phyloP scores from a whole-genome alignment of 2,113 vertebrate genomes.

The Sapayoa aenigma region DNA sequence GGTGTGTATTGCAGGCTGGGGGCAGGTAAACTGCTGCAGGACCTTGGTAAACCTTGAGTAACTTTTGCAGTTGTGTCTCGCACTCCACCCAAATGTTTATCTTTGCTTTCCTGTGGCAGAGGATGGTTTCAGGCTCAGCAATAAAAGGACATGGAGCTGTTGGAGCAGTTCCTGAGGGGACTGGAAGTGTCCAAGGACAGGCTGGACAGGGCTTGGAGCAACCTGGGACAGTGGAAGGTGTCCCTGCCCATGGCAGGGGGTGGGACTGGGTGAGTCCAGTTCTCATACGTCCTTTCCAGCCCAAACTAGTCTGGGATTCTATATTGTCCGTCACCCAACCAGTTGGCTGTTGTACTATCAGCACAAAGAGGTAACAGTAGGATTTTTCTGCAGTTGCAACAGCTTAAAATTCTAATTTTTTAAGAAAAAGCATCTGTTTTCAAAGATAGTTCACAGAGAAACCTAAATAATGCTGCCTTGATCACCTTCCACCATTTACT shows the following conservation, averaged over 20 bases:
- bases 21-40: not conserved
- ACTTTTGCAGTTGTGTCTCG: not conserved
- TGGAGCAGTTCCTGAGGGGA: not conserved
- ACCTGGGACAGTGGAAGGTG: not conserved
- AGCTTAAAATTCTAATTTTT: not conserved
- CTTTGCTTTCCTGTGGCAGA: not conserved
- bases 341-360: not conserved
- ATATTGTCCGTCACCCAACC: not conserved
- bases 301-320: not conserved
- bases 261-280: not conserved
- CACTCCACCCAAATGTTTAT: not conserved
- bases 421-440: not conserved
- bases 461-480: not conserved
- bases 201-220: not conserved
- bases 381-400: not conserved
- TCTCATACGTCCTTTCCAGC: not conserved
- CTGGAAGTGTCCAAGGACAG: not conserved
- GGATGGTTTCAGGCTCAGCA: not conserved
- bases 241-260: not conserved
- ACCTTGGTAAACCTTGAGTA: not conserved
- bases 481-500: not conserved
- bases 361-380: not conserved
- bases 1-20: not conserved
- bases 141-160: not conserved
- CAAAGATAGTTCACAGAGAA: not conserved